phyloP scores from a whole-genome alignment of 2,113 vertebrate genomes.

The Dipodomys merriami region DNA sequence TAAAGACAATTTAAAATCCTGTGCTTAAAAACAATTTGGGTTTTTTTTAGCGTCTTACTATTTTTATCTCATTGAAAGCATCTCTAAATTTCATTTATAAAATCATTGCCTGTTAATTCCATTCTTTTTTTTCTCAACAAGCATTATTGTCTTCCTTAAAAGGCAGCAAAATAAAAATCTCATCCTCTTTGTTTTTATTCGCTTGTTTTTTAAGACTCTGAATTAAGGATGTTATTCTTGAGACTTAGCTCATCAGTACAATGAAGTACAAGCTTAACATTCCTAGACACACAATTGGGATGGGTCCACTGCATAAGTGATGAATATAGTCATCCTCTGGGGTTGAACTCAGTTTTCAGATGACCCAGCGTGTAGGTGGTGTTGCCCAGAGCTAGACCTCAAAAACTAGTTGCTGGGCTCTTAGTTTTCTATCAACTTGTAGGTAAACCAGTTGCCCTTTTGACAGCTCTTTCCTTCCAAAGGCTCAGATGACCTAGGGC shows the following conservation, averaged over 20 bases:
- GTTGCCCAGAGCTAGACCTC: not conserved
- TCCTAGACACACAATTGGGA: not conserved
- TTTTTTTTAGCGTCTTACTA: slow-evolving; percentile 65
- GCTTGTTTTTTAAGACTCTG: not conserved
- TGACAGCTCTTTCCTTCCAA: not conserved
- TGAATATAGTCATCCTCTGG: fast-evolving
- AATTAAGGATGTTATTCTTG: not conserved
- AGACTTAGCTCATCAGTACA: not conserved
- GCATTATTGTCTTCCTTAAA: slow-evolving; percentile 14
- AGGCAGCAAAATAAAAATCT: not conserved
- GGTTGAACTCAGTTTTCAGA: no score
- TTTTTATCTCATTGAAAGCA: slow-evolving; percentile 74
- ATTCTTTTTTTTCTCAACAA: not conserved
- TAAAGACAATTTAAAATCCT: slow-evolving; percentile 57
- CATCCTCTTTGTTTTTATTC: not conserved
- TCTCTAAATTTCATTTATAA: slow-evolving; percentile 72
- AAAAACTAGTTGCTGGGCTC: not conserved
- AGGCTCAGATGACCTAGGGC: no score
- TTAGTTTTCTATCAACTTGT: not conserved
- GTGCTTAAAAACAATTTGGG: slow-evolving; percentile 53
- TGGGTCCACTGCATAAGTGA: not conserved
- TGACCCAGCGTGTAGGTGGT: not conserved
- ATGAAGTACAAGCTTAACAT: not conserved
- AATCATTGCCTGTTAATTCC: slow-evolving; percentile 48
- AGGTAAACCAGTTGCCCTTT: not conserved